These are phyloP conservation scores for Cairina moschata DNA, from an alignment of 2,113 vertebrate genomes.

Conservation along the genomic window DNA sequence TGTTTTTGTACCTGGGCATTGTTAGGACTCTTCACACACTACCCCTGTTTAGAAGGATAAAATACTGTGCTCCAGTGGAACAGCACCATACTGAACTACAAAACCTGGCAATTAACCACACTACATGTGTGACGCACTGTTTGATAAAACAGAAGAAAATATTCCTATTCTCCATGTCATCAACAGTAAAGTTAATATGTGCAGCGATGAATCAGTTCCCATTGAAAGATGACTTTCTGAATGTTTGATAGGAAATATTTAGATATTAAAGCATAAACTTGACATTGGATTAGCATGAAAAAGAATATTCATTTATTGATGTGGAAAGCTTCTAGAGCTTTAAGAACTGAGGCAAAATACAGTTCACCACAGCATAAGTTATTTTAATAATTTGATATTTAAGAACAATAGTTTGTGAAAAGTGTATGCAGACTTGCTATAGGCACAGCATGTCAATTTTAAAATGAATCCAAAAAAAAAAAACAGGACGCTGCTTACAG, in stretches of 20 bases:
- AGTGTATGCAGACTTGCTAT: not conserved
- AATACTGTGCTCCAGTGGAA: not conserved
- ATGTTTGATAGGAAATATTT: not conserved
- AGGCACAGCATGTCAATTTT: not conserved
- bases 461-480: not conserved
- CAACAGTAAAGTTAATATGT: not conserved
- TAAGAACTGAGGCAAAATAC: not conserved
- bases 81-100: not conserved
- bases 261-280: not conserved
- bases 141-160: not conserved
- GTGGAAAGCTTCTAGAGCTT: not conserved
- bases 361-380: not conserved
- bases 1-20: not conserved
- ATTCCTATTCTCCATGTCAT: not conserved
- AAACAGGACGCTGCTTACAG: not conserved
- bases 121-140: fast-evolving
- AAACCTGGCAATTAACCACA: not conserved
- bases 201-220: not conserved
- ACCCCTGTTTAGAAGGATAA: not conserved
- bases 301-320: not conserved
- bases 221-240: not conserved
- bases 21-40: not conserved
- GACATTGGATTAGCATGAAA: not conserved
- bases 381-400: not conserved
- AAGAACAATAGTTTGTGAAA: not conserved